phyloP scores from a whole-genome alignment of 2,797 vertebrate genomes.

The Microctenopoma lineatum region DNA sequence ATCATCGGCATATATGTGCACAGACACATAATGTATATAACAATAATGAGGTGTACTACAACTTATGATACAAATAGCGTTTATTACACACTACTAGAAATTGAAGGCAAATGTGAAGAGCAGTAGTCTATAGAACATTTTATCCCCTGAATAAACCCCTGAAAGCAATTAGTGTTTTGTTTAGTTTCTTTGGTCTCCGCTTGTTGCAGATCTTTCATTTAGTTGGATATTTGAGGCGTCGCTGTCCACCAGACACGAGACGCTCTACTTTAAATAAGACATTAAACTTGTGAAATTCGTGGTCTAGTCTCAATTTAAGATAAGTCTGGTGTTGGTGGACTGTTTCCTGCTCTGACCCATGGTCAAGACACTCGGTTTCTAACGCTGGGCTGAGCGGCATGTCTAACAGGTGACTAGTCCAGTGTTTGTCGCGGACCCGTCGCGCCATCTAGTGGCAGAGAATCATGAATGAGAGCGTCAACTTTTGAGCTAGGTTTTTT shows the following conservation, averaged over 20 bases:
- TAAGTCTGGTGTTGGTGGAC: not conserved
- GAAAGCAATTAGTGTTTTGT: not conserved
- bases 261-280: not conserved
- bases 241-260: not conserved
- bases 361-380: not conserved
- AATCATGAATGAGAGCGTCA: not conserved
- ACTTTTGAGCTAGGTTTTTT: no score
- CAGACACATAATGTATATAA: no score
- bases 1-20: no score
- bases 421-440: not conserved
- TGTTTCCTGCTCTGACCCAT: not conserved
- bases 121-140: no score
- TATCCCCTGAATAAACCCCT: not conserved
- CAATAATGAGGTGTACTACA: no score
- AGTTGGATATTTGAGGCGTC: not conserved
- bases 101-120: no score
- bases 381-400: not conserved
- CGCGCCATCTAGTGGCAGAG: constrained; percentile 62
- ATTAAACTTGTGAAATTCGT: not conserved
- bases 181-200: not conserved
- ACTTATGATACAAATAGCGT: no score
- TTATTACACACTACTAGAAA: no score
- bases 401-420: constrained; percentile 12
- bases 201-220: not conserved
- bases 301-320: not conserved